These are phyloP conservation scores for Formica exsecta DNA, from an alignment of 1,140 invertebrate genomes.

Conservation along the genomic window DNA sequence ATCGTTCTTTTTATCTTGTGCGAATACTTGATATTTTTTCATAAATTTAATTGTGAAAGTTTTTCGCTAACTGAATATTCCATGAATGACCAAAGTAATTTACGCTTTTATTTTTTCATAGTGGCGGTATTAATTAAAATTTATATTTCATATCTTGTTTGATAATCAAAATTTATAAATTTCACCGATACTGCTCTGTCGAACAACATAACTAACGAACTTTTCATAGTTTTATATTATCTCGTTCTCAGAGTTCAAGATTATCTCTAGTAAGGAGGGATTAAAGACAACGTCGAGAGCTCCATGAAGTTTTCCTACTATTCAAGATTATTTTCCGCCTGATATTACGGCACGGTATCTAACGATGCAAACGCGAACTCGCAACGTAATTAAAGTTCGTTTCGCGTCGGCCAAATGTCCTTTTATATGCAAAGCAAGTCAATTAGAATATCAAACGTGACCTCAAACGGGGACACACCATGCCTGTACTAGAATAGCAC, in stretches of 20 bases:
- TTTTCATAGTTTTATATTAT: conserved; percentile 57
- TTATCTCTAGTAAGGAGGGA: conserved; percentile 38
- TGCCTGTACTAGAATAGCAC: conserved; percentile 69
- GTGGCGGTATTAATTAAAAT: not conserved
- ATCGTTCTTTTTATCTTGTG: not conserved
- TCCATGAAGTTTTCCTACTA: conserved; percentile 52
- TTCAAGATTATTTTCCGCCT: conserved; percentile 61
- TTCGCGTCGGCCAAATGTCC: conserved; percentile 76
- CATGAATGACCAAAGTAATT: not conserved
- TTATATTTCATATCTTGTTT: conserved; percentile 10
- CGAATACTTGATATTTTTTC: not conserved
- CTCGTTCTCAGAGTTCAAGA: conserved; percentile 21
- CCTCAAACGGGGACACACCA: conserved; percentile 76
- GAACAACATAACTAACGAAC: conserved; percentile 26
- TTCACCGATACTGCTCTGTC: not conserved
- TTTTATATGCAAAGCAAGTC: conserved; percentile 82
- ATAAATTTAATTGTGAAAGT: not conserved
- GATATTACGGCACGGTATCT: conserved; percentile 54
- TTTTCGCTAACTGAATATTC: not conserved
- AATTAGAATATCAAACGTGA: conserved; percentile 83
- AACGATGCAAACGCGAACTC: conserved; percentile 61
- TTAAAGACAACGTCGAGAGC: conserved; percentile 50
- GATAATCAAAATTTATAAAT: conserved; percentile 20
- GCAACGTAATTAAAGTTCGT: conserved; percentile 79
- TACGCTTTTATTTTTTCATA: not conserved